A percentile compares a stretch with the other conserved stretches of the same genome.
phyloP scores from a whole-genome alignment of 2,113 vertebrate genomes.

The Formicarius rufipectus region DNA sequence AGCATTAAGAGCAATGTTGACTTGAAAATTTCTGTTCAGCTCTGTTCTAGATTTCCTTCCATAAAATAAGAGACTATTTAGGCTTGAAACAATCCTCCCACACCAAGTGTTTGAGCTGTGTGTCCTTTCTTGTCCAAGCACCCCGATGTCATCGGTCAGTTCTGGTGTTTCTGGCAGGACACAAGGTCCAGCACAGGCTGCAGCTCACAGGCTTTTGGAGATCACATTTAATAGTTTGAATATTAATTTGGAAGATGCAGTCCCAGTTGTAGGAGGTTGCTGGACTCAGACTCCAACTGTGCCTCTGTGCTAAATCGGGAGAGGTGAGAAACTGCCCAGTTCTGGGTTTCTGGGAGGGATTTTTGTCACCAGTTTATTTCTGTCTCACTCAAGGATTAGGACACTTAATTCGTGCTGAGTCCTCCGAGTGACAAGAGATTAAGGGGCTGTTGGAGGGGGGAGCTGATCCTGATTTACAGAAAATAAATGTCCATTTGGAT shows the following conservation, averaged over 20 bases:
- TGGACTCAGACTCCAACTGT: not conserved
- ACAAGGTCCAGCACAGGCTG: rapidly evolving
- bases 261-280: rapidly evolving
- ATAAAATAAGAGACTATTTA: rapidly evolving
- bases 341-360: not conserved
- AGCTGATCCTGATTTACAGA: not conserved
- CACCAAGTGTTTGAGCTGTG: not conserved
- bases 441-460: not conserved
- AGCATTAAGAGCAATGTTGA: rapidly evolving
- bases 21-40: not conserved
- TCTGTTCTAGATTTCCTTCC: not conserved
- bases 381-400: not conserved
- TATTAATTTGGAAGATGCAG: not conserved
- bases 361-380: not conserved
- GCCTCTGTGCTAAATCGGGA: not conserved
- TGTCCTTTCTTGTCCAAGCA: not conserved
- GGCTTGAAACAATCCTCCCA: rapidly evolving
- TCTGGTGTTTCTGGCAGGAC: rapidly evolving
- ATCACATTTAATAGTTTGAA: not conserved
- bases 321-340: not conserved
- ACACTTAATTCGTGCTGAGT: not conserved
- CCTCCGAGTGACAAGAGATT: not conserved
- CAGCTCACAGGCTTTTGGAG: not conserved
- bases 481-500: not conserved
- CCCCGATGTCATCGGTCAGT: rapidly evolving